Evolutionary conservation across 2,888 invertebrate genomes (phyloP).

Genomic region (Myopa tessellatipennis): DNA sequence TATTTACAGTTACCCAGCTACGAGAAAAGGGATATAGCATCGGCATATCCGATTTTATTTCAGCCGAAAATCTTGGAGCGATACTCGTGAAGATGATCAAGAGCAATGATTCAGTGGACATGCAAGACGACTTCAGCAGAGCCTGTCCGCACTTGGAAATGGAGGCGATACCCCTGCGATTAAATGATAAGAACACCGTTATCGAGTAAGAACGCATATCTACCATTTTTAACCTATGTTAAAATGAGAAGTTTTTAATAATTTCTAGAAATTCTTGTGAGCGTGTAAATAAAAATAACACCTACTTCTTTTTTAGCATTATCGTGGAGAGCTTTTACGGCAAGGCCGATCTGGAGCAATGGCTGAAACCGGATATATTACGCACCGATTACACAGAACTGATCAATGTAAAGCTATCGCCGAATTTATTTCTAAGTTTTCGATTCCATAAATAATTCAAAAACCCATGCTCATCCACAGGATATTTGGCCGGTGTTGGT

Average conservation of each 20-base stretch:
- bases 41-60: slow-evolving; percentile 85
- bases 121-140: slow-evolving; percentile 60
- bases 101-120: slow-evolving; percentile 57
- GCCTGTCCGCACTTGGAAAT: slow-evolving; percentile 62
- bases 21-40: slow-evolving; percentile 82
- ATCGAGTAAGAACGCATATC: slow-evolving; percentile 74
- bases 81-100: slow-evolving; percentile 73
- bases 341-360: slow-evolving; percentile 87
- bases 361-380: slow-evolving; percentile 77
- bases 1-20: slow-evolving; percentile 82
- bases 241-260: too few species aligned
- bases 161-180: slow-evolving; percentile 59
- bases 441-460: too few species aligned
- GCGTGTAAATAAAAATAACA: too few species aligned
- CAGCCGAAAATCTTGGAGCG: slow-evolving; percentile 77
- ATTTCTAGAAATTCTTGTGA: too few species aligned
- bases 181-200: slow-evolving; percentile 75
- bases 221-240: too few species aligned
- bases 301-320: slow-evolving; percentile 71
- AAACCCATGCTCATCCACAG: slow-evolving; percentile 47
- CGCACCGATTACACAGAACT: slow-evolving; percentile 77
- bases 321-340: slow-evolving; percentile 86
- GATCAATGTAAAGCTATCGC: slow-evolving; percentile 67
- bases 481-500: slow-evolving; percentile 79
- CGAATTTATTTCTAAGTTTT: background rate